Conservation (phyloP, 1,140 invertebrate genomes). For the silkworm (Bombyx mori) region DNA sequence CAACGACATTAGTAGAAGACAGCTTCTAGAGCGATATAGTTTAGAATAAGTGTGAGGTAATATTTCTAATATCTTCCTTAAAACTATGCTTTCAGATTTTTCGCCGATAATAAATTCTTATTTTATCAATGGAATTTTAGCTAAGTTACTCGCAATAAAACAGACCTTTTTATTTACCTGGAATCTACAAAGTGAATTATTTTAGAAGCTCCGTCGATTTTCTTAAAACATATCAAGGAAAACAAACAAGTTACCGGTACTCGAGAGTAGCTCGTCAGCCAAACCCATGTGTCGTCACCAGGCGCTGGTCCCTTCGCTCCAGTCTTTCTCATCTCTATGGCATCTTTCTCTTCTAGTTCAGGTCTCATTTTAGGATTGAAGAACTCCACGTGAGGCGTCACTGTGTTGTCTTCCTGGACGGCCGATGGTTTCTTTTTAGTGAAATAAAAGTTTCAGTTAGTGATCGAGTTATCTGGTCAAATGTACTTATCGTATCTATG, state of each 20-base stretch:
- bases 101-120: no score
- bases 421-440: constrained; percentile 38
- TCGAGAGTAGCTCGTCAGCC: constrained; percentile 83
- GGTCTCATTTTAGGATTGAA: constrained; percentile 77
- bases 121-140: no score
- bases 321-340: constrained; percentile 69
- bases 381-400: constrained; percentile 76
- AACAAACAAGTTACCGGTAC: constrained; percentile 75
- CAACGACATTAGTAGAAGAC: no score
- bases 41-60: no score
- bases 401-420: constrained; percentile 67
- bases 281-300: constrained; percentile 81
- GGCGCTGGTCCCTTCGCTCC: constrained; percentile 74
- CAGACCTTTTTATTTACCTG: no score
- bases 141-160: no score
- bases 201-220: neutral
- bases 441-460: neutral
- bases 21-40: no score
- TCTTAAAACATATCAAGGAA: neutral
- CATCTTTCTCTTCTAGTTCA: constrained; percentile 76
- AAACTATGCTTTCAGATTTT: no score
- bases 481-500: no score
- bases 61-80: no score
- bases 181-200: neutral
- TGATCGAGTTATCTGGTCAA: no score